A percentile compares a stretch with the other conserved stretches of the same genome.
phyloP scores from a whole-genome alignment of 2,888 invertebrate species.

The Ganaspis brasiliensis region DNA sequence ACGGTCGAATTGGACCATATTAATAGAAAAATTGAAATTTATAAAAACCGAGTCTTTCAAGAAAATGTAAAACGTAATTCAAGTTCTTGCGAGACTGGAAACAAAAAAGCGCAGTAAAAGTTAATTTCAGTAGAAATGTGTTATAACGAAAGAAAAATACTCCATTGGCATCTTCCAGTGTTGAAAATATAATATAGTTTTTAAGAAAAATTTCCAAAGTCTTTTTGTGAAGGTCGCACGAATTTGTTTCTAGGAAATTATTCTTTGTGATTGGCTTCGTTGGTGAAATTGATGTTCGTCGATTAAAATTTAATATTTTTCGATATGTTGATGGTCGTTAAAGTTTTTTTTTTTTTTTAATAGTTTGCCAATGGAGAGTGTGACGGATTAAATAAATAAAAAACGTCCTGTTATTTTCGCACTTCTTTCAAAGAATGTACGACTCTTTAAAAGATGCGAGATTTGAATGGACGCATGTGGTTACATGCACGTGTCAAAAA shows the following conservation, averaged over 20 bases:
- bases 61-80: conserved; percentile 62
- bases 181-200: neutral
- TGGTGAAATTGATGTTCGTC: no score
- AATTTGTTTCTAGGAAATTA: no score
- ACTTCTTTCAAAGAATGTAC: conserved; percentile 17
- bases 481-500: conserved; percentile 13
- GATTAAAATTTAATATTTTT: no score
- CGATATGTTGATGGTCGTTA: neutral
- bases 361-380: conserved; percentile 25
- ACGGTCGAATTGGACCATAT: conserved; percentile 62
- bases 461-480: neutral
- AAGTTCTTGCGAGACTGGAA: conserved; percentile 41
- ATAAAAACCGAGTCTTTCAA: conserved; percentile 74
- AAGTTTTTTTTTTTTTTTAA: conserved; percentile 11
- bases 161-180: conserved; percentile 38
- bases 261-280: no score
- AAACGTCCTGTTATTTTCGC: conserved; percentile 9
- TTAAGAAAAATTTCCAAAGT: neutral
- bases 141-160: neutral
- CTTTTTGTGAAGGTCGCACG: no score
- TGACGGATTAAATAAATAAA: neutral
- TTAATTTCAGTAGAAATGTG: conserved; percentile 4
- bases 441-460: conserved; percentile 17
- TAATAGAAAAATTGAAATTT: conserved; percentile 60
- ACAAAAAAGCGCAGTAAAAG: conserved; percentile 23